Evolutionary conservation across 2,113 vertebrate genomes (phyloP).

Genomic region (Mirounga angustirostris): DNA sequence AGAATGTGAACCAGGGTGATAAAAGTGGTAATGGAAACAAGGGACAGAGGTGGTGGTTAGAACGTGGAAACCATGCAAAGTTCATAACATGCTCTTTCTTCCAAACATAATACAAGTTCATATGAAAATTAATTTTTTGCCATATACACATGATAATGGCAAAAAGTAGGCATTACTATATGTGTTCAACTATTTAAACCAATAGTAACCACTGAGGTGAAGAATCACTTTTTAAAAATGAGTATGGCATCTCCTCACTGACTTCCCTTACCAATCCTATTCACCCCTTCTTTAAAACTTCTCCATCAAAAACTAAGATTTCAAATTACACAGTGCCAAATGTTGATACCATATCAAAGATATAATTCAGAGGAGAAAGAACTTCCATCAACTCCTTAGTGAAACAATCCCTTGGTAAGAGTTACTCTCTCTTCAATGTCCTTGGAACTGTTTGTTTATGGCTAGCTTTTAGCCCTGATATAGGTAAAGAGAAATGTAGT

Average conservation of each 20-base stretch:
- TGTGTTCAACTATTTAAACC: background rate
- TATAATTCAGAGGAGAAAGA: background rate
- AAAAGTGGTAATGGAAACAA: background rate
- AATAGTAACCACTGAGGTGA: background rate
- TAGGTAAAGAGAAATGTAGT: background rate
- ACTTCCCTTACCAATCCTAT: background rate
- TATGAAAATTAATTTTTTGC: background rate
- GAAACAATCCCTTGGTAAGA: background rate
- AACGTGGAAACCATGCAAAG: background rate
- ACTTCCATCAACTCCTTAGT: background rate
- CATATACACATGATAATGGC: background rate
- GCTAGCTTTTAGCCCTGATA: background rate
- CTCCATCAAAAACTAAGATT: background rate
- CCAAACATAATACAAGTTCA: background rate
- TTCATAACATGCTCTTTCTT: background rate
- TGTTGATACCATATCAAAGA: background rate
- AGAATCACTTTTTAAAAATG: background rate
- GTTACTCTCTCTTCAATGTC: background rate
- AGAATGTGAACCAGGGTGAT: background rate
- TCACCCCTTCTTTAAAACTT: background rate
- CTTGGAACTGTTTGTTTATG: background rate
- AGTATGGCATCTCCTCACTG: background rate
- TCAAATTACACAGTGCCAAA: background rate
- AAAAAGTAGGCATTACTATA: background rate
- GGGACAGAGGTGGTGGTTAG: background rate